Percentiles rank a stretch among this genome's conserved stretches.
phyloP scores from a whole-genome alignment of 1,140 invertebrate species.

The Habropoda laboriosa region DNA sequence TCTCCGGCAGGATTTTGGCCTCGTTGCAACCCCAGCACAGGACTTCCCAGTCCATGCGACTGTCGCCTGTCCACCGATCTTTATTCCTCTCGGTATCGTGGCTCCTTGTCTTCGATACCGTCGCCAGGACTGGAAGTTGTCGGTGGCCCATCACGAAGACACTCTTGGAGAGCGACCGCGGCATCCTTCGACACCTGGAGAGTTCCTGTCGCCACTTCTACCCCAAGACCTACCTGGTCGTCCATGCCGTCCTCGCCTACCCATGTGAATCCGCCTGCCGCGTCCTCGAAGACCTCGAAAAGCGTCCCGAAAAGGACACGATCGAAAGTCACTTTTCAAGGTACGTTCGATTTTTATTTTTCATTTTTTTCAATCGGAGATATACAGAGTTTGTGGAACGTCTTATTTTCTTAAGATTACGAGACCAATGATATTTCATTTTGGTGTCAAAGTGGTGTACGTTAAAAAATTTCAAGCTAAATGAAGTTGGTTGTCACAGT shows the following conservation, averaged over 20 bases:
- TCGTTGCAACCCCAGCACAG: constrained; percentile 70
- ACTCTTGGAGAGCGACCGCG: constrained; percentile 77
- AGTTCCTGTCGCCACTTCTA: constrained; percentile 68
- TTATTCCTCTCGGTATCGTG: constrained; percentile 77
- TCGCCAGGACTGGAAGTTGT: constrained; percentile 76
- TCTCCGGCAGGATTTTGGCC: constrained; percentile 75
- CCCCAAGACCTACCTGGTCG: constrained; percentile 79
- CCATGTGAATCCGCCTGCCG: constrained; percentile 73
- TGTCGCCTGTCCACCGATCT: constrained; percentile 77
- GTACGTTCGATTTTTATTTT: constrained; percentile 64
- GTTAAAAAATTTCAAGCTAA: no score
- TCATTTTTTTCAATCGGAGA: not conserved
- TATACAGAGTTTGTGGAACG: no score
- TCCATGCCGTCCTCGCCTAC: constrained; percentile 83
- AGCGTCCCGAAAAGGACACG: constrained; percentile 74
- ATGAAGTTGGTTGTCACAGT: no score
- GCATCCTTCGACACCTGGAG: constrained; percentile 80
- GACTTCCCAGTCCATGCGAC: constrained; percentile 77
- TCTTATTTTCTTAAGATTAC: no score
- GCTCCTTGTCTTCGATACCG: constrained; percentile 79
- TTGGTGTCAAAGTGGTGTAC: no score
- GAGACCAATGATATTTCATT: no score
- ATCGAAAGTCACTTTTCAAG: constrained; percentile 83
- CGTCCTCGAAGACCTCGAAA: constrained; percentile 64
- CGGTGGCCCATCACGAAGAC: constrained; percentile 75